These are phyloP conservation scores for Arion vulgaris DNA, from an alignment of 1,140 invertebrate genomes.

Conservation along the genomic window DNA sequence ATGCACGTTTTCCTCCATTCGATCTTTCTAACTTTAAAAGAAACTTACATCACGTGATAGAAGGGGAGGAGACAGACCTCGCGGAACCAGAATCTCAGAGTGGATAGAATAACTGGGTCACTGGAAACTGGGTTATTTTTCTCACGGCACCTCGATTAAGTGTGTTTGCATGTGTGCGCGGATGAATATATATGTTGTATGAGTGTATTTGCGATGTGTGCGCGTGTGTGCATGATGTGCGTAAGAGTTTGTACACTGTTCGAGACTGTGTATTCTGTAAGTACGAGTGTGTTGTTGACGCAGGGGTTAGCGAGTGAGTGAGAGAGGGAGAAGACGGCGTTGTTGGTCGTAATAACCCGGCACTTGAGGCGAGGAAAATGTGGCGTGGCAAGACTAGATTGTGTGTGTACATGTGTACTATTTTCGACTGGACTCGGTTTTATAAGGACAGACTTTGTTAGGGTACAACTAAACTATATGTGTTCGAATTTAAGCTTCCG, in stretches of 20 bases:
- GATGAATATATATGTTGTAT: no score
- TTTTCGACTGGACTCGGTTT: no score
- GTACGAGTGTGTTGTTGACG: no score
- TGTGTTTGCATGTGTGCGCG: background rate
- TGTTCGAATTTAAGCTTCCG: no score
- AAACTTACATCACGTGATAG: background rate
- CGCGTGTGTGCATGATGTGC: no score
- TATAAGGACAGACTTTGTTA: no score
- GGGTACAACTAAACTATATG: no score
- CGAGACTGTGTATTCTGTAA: no score
- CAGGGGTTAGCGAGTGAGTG: background rate
- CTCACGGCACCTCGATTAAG: background rate
- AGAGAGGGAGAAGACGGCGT: background rate
- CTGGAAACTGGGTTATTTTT: slow-evolving; percentile 4
- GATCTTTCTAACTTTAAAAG: background rate
- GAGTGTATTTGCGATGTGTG: no score
- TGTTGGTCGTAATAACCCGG: background rate
- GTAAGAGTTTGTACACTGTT: no score
- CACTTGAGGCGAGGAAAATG: no score
- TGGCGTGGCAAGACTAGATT: background rate
- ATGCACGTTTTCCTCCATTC: background rate
- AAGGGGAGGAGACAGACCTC: background rate
- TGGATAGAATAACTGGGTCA: background rate
- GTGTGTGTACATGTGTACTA: no score
- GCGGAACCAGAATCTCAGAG: background rate